Conservation (phyloP, 2,113 vertebrate genomes). For the Callorhinus ursinus region DNA sequence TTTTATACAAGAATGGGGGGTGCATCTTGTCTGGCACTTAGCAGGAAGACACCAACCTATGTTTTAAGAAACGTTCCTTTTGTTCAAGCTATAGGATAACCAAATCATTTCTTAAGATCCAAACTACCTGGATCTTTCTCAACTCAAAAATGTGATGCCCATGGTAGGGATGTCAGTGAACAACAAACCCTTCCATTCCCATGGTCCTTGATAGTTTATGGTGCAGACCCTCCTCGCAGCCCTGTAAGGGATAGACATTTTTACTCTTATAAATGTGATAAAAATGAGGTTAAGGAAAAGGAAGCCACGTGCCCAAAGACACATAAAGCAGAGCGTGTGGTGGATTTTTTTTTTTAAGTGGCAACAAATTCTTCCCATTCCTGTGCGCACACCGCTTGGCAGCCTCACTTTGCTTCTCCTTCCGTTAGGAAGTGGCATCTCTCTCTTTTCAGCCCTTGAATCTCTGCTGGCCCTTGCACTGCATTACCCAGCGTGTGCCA, state of each 20-base stretch:
- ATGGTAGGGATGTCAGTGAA: neutral
- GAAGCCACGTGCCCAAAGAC: neutral
- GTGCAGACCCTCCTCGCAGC: neutral
- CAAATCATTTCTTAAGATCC: neutral
- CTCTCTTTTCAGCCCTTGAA: neutral
- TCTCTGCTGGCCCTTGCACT: neutral
- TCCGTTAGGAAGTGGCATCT: neutral
- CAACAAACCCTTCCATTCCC: neutral
- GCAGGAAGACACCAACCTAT: neutral
- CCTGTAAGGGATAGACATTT: neutral
- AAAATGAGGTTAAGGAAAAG: neutral
- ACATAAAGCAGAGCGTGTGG: neutral
- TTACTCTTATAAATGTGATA: neutral
- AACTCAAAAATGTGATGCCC: neutral
- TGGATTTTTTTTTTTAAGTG: neutral
- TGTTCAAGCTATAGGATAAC: neutral
- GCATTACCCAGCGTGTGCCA: neutral
- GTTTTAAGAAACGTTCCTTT: neutral
- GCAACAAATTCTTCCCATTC: neutral
- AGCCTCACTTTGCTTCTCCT: neutral
- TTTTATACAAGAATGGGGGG: neutral
- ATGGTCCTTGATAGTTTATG: neutral
- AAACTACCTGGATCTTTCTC: neutral
- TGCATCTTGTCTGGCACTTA: neutral
- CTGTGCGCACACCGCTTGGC: neutral